phyloP scores from a whole-genome alignment of 2,888 invertebrate genomes.

The Nephrotoma guestfalica region DNA sequence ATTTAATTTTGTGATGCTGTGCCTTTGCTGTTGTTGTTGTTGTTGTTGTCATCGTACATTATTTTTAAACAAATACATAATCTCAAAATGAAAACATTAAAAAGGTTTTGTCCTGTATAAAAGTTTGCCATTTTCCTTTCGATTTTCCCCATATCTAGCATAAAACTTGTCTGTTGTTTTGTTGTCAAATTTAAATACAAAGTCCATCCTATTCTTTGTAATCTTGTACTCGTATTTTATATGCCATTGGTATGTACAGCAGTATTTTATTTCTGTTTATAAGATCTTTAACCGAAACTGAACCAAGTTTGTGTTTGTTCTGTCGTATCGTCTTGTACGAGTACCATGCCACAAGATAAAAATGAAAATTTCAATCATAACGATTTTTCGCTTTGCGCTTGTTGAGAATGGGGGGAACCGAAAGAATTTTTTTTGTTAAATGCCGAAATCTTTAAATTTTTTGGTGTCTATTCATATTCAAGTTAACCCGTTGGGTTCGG shows the following conservation, averaged over 20 bases:
- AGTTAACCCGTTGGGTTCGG: not conserved
- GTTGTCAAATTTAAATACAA: not conserved
- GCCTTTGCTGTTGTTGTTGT: not conserved
- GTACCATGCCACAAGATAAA: not conserved
- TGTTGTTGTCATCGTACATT: not conserved
- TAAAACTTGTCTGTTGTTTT: not conserved
- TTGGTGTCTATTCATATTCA: not conserved
- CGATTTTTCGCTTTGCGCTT: not conserved
- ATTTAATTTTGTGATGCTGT: not conserved
- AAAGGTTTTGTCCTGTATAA: not conserved
- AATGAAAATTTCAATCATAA: not conserved
- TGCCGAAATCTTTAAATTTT: not conserved
- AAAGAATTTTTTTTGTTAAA: not conserved
- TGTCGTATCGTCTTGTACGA: not conserved
- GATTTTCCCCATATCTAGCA: not conserved
- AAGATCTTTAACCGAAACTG: not conserved
- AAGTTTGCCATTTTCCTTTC: not conserved
- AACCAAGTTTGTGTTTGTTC: not conserved
- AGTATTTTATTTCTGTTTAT: not conserved
- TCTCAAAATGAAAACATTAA: not conserved
- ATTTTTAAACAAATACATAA: not conserved
- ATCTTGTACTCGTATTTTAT: not conserved
- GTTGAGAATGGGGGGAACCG: not conserved
- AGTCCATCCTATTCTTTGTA: not conserved
- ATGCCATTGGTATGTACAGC: not conserved